Percentiles rank a stretch among this genome's conserved stretches.
Evolutionary conservation across 2,113 vertebrate genomes (phyloP).

Genomic region (Nanorana parkeri): DNA sequence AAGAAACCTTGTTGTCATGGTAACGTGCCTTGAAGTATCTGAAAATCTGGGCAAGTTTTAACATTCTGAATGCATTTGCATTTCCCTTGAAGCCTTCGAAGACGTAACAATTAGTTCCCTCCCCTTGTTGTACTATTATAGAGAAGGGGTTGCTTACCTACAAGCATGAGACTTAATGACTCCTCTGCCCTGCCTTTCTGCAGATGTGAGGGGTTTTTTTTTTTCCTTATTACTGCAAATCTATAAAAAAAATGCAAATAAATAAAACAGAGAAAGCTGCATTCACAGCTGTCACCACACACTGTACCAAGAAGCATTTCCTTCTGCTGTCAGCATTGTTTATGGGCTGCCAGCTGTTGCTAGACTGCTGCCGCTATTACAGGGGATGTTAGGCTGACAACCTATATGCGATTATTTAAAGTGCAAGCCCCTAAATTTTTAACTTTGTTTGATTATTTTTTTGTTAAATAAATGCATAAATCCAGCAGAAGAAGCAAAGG

Average conservation of each 20-base stretch:
- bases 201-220: neutral
- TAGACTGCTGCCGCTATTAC: no score
- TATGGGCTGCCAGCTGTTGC: no score
- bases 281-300: neutral
- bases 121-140: slow-evolving; percentile 1
- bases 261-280: neutral
- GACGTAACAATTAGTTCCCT: slow-evolving; percentile 27
- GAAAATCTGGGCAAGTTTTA: slow-evolving; percentile 52
- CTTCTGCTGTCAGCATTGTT: no score
- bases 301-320: neutral
- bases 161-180: neutral
- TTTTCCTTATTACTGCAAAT: no score
- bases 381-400: no score
- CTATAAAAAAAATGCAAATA: no score
- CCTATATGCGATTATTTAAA: no score
- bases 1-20: slow-evolving; percentile 45
- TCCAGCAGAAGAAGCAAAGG: no score
- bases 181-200: neutral
- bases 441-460: no score
- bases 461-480: no score
- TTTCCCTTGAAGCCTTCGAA: slow-evolving; percentile 42
- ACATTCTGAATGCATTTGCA: slow-evolving; percentile 54
- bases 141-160: neutral
- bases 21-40: slow-evolving; percentile 41
- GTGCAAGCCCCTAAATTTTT: no score